phyloP scores from a whole-genome alignment of 92 coral and sea anemone genomes.

The Porites cylindrica region DNA sequence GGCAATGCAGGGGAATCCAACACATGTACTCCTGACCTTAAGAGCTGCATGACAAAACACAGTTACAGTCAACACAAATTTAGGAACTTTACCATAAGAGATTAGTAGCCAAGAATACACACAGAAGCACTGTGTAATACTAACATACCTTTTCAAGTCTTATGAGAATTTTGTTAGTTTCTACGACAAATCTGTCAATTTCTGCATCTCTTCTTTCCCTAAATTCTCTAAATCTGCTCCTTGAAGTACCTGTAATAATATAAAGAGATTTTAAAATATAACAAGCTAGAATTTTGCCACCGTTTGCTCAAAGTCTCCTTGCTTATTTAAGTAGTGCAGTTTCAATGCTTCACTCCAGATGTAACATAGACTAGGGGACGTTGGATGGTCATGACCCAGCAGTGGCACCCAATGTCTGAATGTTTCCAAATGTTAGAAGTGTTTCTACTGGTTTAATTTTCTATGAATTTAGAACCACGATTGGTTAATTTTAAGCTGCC shows the following conservation, averaged over 20 bases:
- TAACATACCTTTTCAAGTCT: conserved; percentile 87
- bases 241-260: conserved; percentile 68
- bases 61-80: no score
- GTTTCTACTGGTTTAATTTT: no score
- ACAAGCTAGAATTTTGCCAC: not conserved
- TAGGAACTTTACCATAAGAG: not conserved
- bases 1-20: conserved; percentile 71
- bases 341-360: no score
- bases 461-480: no score
- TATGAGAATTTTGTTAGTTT: conserved; percentile 89
- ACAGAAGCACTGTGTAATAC: not conserved
- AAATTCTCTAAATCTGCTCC: conserved; percentile 80
- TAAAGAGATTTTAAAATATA: not conserved
- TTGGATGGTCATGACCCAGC: no score
- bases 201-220: conserved; percentile 90
- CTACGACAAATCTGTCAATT: conserved; percentile 92
- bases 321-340: no score
- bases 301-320: no score
- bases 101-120: no score
- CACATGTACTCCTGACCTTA: conserved; percentile 80
- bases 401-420: no score
- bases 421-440: no score
- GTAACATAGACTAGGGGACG: no score
- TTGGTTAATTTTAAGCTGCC: no score
- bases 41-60: conserved; percentile 46